A percentile compares a stretch with the other conserved stretches of the same genome.
These are phyloP conservation scores for Psittacara wagleri DNA, from an alignment of 2,113 vertebrate species.

Conservation along the genomic window DNA sequence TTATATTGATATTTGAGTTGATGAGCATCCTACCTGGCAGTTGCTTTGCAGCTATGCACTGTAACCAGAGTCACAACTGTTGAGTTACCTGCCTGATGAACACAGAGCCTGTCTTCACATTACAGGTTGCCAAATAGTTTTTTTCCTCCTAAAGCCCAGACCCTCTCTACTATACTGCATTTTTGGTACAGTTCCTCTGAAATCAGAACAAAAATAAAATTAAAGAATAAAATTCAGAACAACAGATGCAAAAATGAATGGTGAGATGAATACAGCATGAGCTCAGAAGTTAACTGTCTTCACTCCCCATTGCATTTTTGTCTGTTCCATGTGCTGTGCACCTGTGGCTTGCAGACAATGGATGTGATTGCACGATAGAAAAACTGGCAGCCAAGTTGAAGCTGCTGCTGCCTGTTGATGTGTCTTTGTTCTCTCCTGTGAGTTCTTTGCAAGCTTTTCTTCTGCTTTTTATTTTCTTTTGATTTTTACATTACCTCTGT, in stretches of 20 bases:
- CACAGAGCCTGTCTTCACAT: not conserved
- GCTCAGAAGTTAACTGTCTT: conserved; percentile 55
- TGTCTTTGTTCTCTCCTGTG: conserved; percentile 23
- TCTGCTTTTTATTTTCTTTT: not conserved
- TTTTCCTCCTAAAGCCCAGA: not conserved
- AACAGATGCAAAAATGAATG: conserved; percentile 60
- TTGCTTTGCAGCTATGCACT: not conserved
- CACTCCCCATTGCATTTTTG: conserved; percentile 56
- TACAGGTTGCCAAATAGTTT: not conserved
- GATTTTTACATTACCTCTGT: not conserved
- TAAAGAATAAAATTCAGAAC: conserved; percentile 29
- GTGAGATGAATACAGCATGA: conserved; percentile 26
- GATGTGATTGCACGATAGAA: conserved; percentile 57
- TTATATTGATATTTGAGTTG: not conserved
- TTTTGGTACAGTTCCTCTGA: not conserved
- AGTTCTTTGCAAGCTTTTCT: conserved; percentile 2
- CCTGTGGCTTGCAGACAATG: conserved; percentile 69
- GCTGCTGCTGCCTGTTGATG: not conserved
- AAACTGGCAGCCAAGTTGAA: conserved; percentile 49
- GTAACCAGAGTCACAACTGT: not conserved
- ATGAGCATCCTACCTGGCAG: not conserved
- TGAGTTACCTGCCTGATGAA: not conserved
- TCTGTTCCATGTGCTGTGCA: conserved; percentile 63
- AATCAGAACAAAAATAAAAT: not conserved
- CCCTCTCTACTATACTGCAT: not conserved